Conservation (phyloP, 1,140 invertebrate species). For the Calliphora vicina region DNA sequence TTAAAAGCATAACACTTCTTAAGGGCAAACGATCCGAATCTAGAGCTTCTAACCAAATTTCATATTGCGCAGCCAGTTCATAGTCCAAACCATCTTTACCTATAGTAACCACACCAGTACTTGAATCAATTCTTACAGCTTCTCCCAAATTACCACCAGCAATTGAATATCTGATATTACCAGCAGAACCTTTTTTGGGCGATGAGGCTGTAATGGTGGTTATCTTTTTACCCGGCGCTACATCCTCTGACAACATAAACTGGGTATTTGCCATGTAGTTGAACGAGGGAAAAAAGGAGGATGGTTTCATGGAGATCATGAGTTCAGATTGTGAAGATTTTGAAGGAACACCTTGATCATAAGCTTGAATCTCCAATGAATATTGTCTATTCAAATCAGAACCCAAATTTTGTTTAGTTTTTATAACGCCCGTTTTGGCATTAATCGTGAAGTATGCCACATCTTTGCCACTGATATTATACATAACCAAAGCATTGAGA, state of each 20-base stretch:
- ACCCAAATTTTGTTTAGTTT: constrained; percentile 69
- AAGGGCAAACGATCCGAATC: constrained; percentile 84
- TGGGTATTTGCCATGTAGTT: constrained; percentile 71
- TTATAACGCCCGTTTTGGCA: constrained; percentile 81
- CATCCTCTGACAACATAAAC: constrained; percentile 83
- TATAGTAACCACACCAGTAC: constrained; percentile 80
- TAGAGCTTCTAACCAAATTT: constrained; percentile 91
- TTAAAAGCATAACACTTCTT: constrained; percentile 76
- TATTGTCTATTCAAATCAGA: constrained; percentile 62
- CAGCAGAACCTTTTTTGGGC: constrained; percentile 74
- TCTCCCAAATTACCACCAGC: constrained; percentile 91
- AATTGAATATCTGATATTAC: constrained; percentile 80
- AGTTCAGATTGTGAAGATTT: constrained; percentile 74
- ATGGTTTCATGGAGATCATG: constrained; percentile 74
- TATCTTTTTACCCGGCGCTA: constrained; percentile 75
- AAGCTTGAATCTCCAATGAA: constrained; percentile 77
- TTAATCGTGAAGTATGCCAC: constrained; percentile 80
- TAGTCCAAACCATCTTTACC: constrained; percentile 85
- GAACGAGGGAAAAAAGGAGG: constrained; percentile 79
- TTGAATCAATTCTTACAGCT: constrained; percentile 80
- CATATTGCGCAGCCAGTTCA: constrained; percentile 83
- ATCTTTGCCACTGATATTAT: constrained; percentile 80
- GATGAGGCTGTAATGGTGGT: constrained; percentile 76
- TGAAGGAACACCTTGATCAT: constrained; percentile 71
- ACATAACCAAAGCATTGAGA: constrained; percentile 79